Conservation (phyloP, 2,888 invertebrate genomes). For the Catocala fraxini region DNA sequence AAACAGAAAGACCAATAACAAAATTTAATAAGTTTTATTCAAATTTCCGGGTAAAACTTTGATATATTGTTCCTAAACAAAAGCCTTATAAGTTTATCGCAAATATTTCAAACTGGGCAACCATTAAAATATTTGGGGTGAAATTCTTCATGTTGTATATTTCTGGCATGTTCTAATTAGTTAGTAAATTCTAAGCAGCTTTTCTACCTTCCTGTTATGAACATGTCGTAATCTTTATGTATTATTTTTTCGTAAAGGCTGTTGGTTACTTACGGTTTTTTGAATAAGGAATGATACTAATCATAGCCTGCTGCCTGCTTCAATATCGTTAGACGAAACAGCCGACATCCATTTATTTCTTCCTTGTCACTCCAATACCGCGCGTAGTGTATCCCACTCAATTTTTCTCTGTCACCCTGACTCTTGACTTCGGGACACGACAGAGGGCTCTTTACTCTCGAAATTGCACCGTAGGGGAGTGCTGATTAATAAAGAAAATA, state of each 20-base stretch:
- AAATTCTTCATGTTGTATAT: slow-evolving; percentile 5
- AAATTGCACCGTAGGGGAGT: slow-evolving; percentile 74
- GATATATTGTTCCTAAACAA: not conserved
- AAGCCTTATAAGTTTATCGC: slow-evolving; percentile 3
- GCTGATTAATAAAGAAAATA: slow-evolving; percentile 82
- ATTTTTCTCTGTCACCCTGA: slow-evolving; percentile 74
- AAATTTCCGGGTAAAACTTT: too few relatives aligned
- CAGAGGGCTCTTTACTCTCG: slow-evolving; percentile 72
- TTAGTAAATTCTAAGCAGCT: slow-evolving; percentile 5
- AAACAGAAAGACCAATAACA: too few relatives aligned
- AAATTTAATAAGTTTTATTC: too few relatives aligned
- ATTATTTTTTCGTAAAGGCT: slow-evolving; percentile 1
- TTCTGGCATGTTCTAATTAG: slow-evolving; percentile 6
- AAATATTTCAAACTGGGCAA: slow-evolving; percentile 14
- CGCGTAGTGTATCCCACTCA: slow-evolving; percentile 60
- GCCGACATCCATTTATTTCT: slow-evolving; percentile 68
- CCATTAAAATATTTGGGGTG: slow-evolving; percentile 5
- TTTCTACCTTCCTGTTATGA: not conserved
- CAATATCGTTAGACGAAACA: slow-evolving; percentile 53
- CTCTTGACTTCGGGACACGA: slow-evolving; percentile 72
- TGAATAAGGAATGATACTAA: slow-evolving; percentile 49
- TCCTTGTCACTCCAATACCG: slow-evolving; percentile 61
- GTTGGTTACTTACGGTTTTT: slow-evolving; percentile 18
- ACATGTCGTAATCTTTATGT: not conserved
- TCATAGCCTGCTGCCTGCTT: slow-evolving; percentile 37